Evolutionary conservation across 2,888 invertebrate species (phyloP).

Genomic region (Himalopsyche kuldschensis): DNA sequence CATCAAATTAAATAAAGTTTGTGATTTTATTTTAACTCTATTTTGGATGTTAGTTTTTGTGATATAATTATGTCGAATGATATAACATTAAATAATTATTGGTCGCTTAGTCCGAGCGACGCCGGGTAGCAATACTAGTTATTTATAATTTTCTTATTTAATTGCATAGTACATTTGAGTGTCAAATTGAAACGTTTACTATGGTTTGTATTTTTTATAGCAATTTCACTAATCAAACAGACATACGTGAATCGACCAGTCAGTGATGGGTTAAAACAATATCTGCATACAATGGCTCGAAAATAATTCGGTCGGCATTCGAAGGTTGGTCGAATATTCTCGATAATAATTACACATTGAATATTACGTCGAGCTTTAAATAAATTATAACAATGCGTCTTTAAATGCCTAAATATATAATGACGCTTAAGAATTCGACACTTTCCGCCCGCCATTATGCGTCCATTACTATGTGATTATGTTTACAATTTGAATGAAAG

Average conservation of each 20-base stretch:
- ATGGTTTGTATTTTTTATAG: too few species aligned
- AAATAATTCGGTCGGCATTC: neutral
- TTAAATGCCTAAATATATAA: neutral
- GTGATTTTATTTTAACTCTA: too few species aligned
- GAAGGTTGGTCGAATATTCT: neutral
- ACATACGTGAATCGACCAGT: neutral
- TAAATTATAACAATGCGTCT: neutral
- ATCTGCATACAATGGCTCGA: neutral
- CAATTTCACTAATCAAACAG: too few species aligned
- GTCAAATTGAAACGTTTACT: too few species aligned
- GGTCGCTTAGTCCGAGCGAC: too few species aligned
- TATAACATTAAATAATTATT: too few species aligned
- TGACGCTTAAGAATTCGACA: neutral
- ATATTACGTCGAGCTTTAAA: neutral
- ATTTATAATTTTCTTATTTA: too few species aligned
- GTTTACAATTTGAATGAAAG: neutral
- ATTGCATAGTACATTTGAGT: too few species aligned
- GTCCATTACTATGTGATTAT: neutral
- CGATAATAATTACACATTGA: neutral
- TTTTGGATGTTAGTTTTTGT: too few species aligned
- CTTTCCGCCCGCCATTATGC: neutral
- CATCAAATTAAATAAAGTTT: too few species aligned
- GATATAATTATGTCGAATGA: too few species aligned
- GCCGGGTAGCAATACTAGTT: too few species aligned
- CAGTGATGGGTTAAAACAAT: neutral